Evolutionary conservation across 64 coral and sea anemone species (phyloP), one percentile per base, ranked within the genome.

Genomic region (Trachythela sp.): DNA sequence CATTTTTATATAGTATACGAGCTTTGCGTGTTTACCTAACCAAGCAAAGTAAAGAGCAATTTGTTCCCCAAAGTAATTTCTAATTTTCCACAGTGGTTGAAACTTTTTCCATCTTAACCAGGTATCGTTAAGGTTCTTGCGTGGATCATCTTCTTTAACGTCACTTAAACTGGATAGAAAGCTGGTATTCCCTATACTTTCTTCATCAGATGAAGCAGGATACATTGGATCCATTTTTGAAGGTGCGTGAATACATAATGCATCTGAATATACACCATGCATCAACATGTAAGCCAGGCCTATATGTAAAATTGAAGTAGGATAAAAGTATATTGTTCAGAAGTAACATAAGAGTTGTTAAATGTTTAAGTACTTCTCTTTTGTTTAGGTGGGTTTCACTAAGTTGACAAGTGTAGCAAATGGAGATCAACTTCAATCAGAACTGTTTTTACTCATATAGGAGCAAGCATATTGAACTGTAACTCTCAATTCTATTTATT

Each of bases 51-150:
- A 97, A 56, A 97, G 58, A 8, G 95, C 95, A 91, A 97, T 97
- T 40, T 97, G 90, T 40, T 97, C 95, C 50, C 95, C 95, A 92
- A 97, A 97, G 50, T 97, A 97, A 85, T 97, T 97, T 77, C 93
- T 94, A 58, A 97, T 94, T 50, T 97, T 97, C 95, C 95, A 97
- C 14, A 97, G 88, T 30, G 95, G 95, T 51, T 97, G 95, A 84
- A 88, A 97, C 39, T 92, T 97, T 20, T 92, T 86, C 91, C 89
- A 90, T 36, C 94, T 94, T 2, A 94, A 40, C 95, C 95, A 97
- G 2, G 93, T 94, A 40, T 94, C 70, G 33, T 97, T 45, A 38
- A 97, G 83, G 68, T 86, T 72, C 54, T 86, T 85, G 3, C 95
- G 90, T 31, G 95, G 95, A 87, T 97, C 95, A 20, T 80, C 59